Conservation (phyloP, 2,888 invertebrate genomes). For the Ormyrus labotus region DNA sequence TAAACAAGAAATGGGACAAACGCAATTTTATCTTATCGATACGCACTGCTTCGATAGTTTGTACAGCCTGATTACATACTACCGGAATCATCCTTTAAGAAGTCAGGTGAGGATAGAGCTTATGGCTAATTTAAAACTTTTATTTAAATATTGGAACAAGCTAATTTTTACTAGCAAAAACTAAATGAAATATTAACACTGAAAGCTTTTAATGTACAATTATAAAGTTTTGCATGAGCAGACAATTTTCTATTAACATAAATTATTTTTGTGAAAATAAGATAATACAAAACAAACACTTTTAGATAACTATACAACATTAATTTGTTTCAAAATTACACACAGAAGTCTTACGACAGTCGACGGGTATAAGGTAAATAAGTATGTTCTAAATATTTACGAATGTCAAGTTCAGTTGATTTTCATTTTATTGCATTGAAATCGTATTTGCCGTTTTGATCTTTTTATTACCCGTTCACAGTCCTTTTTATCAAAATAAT, state of each 20-base stretch:
- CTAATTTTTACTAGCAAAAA: constrained; percentile 9
- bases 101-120: constrained; percentile 80
- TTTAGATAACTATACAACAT: constrained; percentile 51
- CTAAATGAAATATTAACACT: constrained; percentile 7
- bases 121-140: constrained; percentile 4
- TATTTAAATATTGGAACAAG: not conserved
- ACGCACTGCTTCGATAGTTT: constrained; percentile 92
- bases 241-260: constrained; percentile 10
- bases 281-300: constrained; percentile 37
- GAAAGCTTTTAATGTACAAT: constrained; percentile 37
- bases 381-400: constrained; percentile 33
- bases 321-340: constrained; percentile 60
- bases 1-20: constrained; percentile 91
- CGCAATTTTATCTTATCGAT: constrained; percentile 94
- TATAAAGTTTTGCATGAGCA: constrained; percentile 33
- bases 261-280: constrained; percentile 11
- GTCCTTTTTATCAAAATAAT: constrained; percentile 2
- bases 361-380: constrained; percentile 59
- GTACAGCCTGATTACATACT: constrained; percentile 93
- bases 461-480: constrained; percentile 12
- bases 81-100: constrained; percentile 89
- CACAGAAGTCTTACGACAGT: constrained; percentile 58
- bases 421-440: constrained; percentile 19
- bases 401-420: constrained; percentile 27
- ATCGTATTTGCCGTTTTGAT: not conserved